Percentiles rank a stretch among this genome's conserved stretches.
phyloP scores from a whole-genome alignment of 2,113 vertebrate species.

The Columba livia region DNA sequence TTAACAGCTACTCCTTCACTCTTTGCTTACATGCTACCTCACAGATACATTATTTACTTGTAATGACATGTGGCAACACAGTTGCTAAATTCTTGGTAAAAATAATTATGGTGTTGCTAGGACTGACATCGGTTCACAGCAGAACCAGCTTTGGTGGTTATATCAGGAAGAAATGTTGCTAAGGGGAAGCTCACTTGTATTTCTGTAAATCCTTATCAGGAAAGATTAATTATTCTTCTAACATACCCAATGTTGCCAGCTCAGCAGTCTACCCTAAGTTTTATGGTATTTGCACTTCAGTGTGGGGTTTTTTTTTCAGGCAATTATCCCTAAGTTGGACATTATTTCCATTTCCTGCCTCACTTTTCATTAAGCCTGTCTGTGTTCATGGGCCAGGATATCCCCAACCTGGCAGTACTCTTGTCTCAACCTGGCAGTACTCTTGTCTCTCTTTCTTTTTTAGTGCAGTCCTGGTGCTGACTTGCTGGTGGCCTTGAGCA shows the following conservation, averaged over 20 bases:
- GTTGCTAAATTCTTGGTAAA: neutral
- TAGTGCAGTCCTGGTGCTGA: neutral
- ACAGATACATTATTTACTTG: neutral
- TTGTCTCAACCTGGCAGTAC: neutral
- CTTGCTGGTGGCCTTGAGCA: neutral
- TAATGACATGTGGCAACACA: neutral
- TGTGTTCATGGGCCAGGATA: neutral
- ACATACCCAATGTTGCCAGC: neutral
- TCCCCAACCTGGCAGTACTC: neutral
- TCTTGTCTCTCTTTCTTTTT: neutral
- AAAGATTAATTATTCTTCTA: neutral
- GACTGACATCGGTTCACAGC: neutral
- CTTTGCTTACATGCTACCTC: neutral
- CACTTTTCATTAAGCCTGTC: neutral
- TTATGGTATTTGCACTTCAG: neutral
- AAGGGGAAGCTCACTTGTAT: neutral
- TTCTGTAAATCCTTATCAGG: neutral
- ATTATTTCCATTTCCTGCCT: neutral
- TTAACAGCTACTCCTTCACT: neutral
- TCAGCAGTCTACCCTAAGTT: neutral
- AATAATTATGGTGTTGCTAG: neutral
- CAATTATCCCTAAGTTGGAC: neutral
- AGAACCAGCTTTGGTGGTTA: neutral
- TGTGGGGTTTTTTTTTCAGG: neutral
- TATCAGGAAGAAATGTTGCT: neutral